These are phyloP conservation scores for Trematocara stigmaticum DNA, from an alignment of 2,113 vertebrate genomes.

Conservation along the genomic window DNA sequence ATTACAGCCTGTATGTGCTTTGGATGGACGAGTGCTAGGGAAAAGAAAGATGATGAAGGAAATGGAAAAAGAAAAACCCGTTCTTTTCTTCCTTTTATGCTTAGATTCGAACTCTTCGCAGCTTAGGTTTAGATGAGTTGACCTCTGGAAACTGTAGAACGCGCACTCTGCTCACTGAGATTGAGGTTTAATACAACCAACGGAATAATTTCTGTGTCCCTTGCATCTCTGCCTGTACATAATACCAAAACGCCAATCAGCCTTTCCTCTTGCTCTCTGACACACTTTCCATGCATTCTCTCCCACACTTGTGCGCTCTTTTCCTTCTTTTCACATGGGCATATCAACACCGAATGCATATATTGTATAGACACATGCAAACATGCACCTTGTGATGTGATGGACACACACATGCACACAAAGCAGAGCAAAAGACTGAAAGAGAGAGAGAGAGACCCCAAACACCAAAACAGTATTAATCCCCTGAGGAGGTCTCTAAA, in stretches of 20 bases:
- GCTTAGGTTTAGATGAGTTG: conserved; percentile 15
- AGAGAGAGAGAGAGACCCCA: conserved; percentile 11
- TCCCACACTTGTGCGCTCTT: background rate
- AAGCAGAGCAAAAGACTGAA: background rate
- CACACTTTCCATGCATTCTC: background rate
- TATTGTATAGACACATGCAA: background rate
- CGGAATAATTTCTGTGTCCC: conserved; percentile 25
- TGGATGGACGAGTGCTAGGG: background rate
- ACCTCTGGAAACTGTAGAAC: background rate
- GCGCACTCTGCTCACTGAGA: background rate
- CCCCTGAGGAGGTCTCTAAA: conserved; percentile 57
- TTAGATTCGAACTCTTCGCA: background rate
- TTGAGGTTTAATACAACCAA: conserved; percentile 30
- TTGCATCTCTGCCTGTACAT: conserved; percentile 19
- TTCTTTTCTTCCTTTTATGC: background rate
- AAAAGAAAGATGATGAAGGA: background rate
- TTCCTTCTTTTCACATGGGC: background rate
- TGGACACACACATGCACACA: background rate
- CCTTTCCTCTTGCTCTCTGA: conserved; percentile 14
- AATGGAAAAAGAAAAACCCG: background rate
- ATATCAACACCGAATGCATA: background rate
- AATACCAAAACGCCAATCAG: conserved; percentile 41
- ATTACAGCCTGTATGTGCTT: conserved; percentile 34
- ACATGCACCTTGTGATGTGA: background rate
- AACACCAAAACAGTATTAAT: conserved; percentile 58